A percentile compares a stretch with the other conserved stretches of the same genome.
Evolutionary conservation across 1,140 invertebrate species (phyloP).

Genomic region (Cyrtorhinus lividipennis): DNA sequence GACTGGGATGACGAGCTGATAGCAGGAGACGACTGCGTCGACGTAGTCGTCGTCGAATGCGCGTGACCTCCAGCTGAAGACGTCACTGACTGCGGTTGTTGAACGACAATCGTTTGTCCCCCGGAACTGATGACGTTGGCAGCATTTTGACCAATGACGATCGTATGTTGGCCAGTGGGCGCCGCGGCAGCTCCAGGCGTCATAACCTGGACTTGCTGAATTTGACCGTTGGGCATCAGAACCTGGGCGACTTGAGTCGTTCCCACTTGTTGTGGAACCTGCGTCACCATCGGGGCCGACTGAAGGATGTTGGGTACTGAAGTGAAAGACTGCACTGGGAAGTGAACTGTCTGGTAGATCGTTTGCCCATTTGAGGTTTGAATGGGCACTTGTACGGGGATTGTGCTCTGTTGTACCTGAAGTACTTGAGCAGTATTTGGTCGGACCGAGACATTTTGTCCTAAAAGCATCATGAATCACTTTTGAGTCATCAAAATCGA

Average conservation of each 20-base stretch:
- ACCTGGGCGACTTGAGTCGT: constrained; percentile 65
- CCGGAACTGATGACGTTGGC: constrained; percentile 23
- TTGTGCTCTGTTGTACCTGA: constrained; percentile 59
- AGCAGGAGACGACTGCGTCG: background rate
- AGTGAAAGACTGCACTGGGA: constrained; percentile 63
- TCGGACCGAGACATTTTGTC: constrained; percentile 61
- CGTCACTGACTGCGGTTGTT: constrained; percentile 28
- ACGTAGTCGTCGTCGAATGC: constrained; percentile 18
- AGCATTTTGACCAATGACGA: constrained; percentile 21
- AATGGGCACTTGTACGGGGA: constrained; percentile 85
- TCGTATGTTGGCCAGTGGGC: constrained; percentile 11
- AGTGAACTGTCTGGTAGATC: constrained; percentile 81
- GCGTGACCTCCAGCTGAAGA: constrained; percentile 27
- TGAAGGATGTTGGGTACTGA: constrained; percentile 35
- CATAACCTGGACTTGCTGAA: constrained; percentile 68
- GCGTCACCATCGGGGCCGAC: constrained; percentile 30
- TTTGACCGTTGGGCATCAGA: constrained; percentile 69
- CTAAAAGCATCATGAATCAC: constrained; percentile 30
- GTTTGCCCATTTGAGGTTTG: constrained; percentile 79
- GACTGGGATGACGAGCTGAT: background rate
- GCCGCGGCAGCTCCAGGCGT: constrained; percentile 4
- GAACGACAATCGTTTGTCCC: constrained; percentile 9
- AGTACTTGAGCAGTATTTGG: constrained; percentile 43
- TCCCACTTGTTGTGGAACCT: constrained; percentile 25
- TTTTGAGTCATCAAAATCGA: background rate